phyloP scores from a whole-genome alignment of 1,140 invertebrate genomes.

The Formica selysi region DNA sequence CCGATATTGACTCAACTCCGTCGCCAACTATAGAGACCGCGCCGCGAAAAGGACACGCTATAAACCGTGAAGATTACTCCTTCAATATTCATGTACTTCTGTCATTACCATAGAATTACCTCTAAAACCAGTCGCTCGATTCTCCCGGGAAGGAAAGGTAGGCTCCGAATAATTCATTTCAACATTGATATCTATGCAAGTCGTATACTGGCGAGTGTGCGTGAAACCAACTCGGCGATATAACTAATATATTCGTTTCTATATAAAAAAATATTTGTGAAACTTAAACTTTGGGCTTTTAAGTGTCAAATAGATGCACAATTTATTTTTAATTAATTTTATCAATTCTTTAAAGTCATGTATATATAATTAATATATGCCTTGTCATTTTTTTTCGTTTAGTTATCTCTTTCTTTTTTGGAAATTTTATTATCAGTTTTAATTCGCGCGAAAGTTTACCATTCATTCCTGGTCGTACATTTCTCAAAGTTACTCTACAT shows the following conservation, averaged over 20 bases:
- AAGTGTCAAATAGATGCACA: background rate
- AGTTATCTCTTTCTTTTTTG: background rate
- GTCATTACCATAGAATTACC: slow-evolving; percentile 47
- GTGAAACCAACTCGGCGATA: background rate
- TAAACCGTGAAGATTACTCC: slow-evolving; percentile 46
- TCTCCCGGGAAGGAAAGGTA: slow-evolving; percentile 31
- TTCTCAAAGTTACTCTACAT: slow-evolving; percentile 18
- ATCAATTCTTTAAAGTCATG: background rate
- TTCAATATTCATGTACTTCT: slow-evolving; percentile 59
- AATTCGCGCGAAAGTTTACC: background rate
- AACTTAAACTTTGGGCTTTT: background rate
- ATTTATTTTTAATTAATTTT: background rate
- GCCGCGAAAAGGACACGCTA: slow-evolving; percentile 42
- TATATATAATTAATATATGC: background rate
- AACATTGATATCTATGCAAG: slow-evolving; percentile 1
- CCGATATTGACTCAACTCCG: slow-evolving; percentile 63
- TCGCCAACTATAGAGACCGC: background rate
- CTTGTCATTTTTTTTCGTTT: background rate
- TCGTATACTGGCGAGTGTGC: background rate
- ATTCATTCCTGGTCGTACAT: background rate
- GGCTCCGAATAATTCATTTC: slow-evolving; percentile 53
- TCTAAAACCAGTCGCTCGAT: slow-evolving; percentile 42
- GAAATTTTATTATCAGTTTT: background rate
- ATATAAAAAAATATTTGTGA: background rate
- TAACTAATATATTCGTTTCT: too few species aligned